Evolutionary conservation across 1,140 invertebrate species (phyloP), one percentile per base, ranked within the genome.

Genomic region (Xylocopa sonorina): DNA sequence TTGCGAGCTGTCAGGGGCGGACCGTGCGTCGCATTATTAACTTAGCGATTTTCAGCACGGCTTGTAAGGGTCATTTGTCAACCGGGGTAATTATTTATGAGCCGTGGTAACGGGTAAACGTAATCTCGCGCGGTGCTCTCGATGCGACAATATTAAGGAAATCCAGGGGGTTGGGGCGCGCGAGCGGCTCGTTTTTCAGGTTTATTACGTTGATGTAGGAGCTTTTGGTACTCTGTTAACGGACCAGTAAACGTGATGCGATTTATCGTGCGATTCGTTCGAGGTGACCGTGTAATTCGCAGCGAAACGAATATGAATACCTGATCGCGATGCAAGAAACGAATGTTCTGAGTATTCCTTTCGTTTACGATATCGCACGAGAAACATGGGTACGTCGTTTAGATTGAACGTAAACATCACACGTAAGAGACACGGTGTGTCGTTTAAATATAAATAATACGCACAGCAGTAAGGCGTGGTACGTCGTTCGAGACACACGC

Each of bases 1-100:
- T 80, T 80, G 55, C 53, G 43, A 0, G 16, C 66, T 69, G 75
- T 63, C 76, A 62, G 72, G 48, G 58, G 46, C 68, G 76, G 58
- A 14, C 68, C 57, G 46, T 78, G 57, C 57, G 48, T 63, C 46
- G 46, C 57, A 73, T 78, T 73, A 72, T 78, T 63, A 78, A 78
- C 67, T 34, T 14, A 21, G 10, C 68, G 58, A 63, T 73, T 73
- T 71, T 34, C 68, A 72, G 29, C 57, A 34, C 48, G 27, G 34
- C n/a, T 55, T 9, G 74, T 38, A 29, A 29, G 43, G 43, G 34
- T 60, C 75, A 77, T 77, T 77, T 71, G 55, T 77, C 75, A 77
- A 41, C 18, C 29, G 3, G 4, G 10, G 64, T 77, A 71, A 71
- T 77, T 77, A 77, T 77, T 77, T 69, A 77, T 60, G 66, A 50